Conservation (phyloP, 2,113 vertebrate genomes). For the Phocoena phocoena region DNA sequence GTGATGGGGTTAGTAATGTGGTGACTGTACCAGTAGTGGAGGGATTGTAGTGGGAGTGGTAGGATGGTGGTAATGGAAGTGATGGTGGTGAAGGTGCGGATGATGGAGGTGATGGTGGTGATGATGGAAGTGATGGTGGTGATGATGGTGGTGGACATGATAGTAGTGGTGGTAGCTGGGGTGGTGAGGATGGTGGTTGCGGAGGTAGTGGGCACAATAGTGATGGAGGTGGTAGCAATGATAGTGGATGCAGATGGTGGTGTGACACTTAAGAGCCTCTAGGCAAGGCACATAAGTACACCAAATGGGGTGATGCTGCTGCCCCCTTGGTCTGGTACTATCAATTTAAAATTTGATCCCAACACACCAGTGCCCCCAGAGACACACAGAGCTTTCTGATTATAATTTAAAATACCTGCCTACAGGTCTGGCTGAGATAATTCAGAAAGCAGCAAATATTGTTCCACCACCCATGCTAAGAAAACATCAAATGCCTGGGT, state of each 20-base stretch:
- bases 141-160: accelerated
- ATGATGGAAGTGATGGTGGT: accelerated
- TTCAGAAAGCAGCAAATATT: not conserved
- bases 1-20: accelerated
- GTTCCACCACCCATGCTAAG: not conserved
- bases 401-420: not conserved
- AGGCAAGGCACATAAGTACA: not conserved
- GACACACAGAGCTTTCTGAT: not conserved
- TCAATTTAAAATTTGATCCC: not conserved
- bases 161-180: accelerated
- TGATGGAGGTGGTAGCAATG: too few relatives aligned
- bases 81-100: accelerated
- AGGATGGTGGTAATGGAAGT: accelerated
- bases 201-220: too few relatives aligned
- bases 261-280: not conserved
- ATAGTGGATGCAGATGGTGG: not conserved
- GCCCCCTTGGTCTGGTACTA: too few relatives aligned
- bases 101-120: too few relatives aligned
- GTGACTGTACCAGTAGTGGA: accelerated
- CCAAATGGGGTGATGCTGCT: not conserved
- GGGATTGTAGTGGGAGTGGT: too few relatives aligned
- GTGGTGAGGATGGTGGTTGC: accelerated
- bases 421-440: not conserved
- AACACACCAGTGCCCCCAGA: not conserved
- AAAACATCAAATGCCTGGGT: not conserved